Conservation (phyloP, 2,797 vertebrate genomes). For the Adrianichthys oophorus region DNA sequence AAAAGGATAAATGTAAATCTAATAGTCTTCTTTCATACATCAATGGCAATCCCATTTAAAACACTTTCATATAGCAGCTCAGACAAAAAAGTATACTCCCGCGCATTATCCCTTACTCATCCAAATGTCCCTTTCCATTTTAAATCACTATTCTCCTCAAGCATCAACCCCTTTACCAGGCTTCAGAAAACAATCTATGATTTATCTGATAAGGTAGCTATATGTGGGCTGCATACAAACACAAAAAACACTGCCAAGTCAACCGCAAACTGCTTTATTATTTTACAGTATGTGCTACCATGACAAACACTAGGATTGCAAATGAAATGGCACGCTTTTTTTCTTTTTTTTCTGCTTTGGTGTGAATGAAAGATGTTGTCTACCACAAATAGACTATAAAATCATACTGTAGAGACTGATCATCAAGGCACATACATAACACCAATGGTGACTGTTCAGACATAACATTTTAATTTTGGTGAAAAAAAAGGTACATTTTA, state of each 20-base stretch:
- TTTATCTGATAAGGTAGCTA: conserved; percentile 3
- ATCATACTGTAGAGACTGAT: conserved; percentile 3
- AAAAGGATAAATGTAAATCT: conserved; percentile 21
- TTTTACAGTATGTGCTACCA: conserved; percentile 4
- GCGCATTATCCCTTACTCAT: conserved; percentile 20
- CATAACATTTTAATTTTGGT: conserved; percentile 14
- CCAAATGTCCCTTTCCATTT: conserved; percentile 4
- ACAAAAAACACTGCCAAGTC: conserved; percentile 14
- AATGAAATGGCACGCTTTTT: conserved; percentile 7
- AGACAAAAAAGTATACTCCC: conserved; percentile 5
- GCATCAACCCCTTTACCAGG: conserved; percentile 10
- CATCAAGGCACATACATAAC: conserved; percentile 7
- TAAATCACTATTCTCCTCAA: conserved; percentile 12
- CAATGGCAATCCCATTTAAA: conserved; percentile 21
- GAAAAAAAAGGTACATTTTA: conserved; percentile 20
- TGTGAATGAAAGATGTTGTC: neutral
- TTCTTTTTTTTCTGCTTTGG: conserved; percentile 5
- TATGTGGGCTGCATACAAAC: neutral
- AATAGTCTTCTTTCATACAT: conserved; percentile 17
- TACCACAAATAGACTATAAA: conserved; percentile 5
- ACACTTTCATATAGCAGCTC: neutral
- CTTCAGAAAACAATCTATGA: conserved; percentile 9
- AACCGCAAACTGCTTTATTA: conserved; percentile 1
- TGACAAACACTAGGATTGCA: conserved; percentile 4
- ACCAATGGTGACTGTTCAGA: neutral